Conservation (phyloP, 2,888 invertebrate species). For the Cataglyphis albicans region DNA sequence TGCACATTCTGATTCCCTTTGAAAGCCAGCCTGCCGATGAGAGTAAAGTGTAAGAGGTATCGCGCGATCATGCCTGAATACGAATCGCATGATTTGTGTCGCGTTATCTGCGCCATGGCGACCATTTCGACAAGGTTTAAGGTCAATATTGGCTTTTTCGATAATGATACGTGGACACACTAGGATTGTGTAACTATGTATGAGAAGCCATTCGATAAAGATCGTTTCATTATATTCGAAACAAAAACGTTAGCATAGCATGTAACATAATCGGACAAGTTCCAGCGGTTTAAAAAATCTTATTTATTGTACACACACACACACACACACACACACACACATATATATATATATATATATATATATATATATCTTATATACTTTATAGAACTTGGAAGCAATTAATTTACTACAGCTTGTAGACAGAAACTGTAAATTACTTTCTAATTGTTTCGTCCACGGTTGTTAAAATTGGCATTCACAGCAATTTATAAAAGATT, state of each 20-base stretch:
- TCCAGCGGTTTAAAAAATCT: not conserved
- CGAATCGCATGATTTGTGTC: conserved; percentile 63
- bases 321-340: no score
- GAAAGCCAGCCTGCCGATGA: conserved; percentile 57
- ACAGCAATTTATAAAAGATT: not conserved
- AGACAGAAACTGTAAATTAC: not conserved
- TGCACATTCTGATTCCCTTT: conserved; percentile 55
- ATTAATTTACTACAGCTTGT: not conserved
- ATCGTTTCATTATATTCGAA: not conserved
- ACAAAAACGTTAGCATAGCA: not conserved
- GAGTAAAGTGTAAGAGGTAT: conserved; percentile 49
- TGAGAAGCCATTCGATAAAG: not conserved
- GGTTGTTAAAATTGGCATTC: not conserved
- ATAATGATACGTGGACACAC: not conserved
- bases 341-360: not conserved
- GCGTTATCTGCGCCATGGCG: conserved; percentile 57
- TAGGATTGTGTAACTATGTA: not conserved
- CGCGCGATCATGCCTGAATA: conserved; percentile 62
- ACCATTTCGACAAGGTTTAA: conserved; percentile 6
- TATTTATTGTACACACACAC: not conserved
- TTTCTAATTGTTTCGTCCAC: not conserved
- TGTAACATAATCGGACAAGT: not conserved
- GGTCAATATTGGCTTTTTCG: not conserved
- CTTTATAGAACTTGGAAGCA: not conserved
- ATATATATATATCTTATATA: not conserved